phyloP scores from a whole-genome alignment of 1,140 invertebrate genomes.

The Heterodera schachtii region DNA sequence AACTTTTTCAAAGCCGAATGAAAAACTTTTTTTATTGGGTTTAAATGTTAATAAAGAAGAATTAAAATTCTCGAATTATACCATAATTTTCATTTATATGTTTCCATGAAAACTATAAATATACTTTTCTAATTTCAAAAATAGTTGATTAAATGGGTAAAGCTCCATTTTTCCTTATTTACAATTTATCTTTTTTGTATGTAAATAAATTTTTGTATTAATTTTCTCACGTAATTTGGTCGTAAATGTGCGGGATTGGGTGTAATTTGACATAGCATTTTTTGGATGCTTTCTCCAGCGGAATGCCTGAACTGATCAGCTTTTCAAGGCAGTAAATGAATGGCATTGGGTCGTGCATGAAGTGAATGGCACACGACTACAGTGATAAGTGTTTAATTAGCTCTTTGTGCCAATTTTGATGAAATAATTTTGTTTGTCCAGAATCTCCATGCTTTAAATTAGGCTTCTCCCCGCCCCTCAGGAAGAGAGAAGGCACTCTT shows the following conservation, averaged over 20 bases:
- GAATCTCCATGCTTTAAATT: too few species aligned
- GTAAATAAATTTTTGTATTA: not conserved
- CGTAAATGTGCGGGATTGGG: conserved; percentile 31
- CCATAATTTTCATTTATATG: too few species aligned
- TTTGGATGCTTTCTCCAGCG: conserved; percentile 40
- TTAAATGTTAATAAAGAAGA: not conserved
- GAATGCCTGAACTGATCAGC: conserved; percentile 15
- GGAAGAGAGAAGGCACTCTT: too few species aligned
- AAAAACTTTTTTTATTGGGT: too few species aligned
- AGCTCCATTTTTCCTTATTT: too few species aligned
- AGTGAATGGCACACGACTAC: conserved; percentile 37
- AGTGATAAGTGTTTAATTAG: not conserved
- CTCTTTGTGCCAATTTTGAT: too few species aligned
- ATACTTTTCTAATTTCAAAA: too few species aligned
- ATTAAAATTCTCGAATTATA: not conserved
- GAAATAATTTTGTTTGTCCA: too few species aligned
- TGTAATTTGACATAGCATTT: conserved; percentile 34
- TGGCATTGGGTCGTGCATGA: conserved; percentile 30
- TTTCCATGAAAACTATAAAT: too few species aligned
- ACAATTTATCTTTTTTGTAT: not conserved
- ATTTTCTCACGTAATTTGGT: conserved; percentile 21
- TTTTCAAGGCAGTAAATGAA: conserved; percentile 40
- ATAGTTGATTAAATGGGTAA: too few species aligned
- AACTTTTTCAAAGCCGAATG: too few species aligned
- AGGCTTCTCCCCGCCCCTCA: too few species aligned